These are phyloP conservation scores for Helicoverpa zea DNA, from an alignment of 1,140 invertebrate genomes.

Conservation along the genomic window DNA sequence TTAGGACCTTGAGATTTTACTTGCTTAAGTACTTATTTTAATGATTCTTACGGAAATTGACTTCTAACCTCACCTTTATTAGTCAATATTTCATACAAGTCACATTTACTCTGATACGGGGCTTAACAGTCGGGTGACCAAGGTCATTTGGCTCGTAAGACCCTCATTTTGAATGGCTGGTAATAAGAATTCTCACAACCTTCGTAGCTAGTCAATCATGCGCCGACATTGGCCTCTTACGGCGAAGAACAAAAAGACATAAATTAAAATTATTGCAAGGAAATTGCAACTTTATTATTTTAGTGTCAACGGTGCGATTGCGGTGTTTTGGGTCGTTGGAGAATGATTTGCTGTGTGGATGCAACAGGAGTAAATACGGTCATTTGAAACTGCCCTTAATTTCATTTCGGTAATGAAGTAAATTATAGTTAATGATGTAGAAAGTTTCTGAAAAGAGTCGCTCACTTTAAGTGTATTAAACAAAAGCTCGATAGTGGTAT, in stretches of 20 bases:
- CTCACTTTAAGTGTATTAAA: too few relatives aligned
- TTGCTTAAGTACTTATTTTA: neutral
- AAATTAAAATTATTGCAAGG: constrained; percentile 34
- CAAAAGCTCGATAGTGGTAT: too few relatives aligned
- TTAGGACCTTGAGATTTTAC: constrained; percentile 19
- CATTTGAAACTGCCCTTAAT: too few relatives aligned
- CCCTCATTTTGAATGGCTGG: constrained; percentile 34
- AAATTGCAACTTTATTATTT: constrained; percentile 54
- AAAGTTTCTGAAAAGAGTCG: too few relatives aligned
- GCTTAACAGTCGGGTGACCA: neutral
- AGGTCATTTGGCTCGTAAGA: constrained; percentile 39
- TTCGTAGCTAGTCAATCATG: constrained; percentile 36
- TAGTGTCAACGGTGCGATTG: constrained; percentile 51
- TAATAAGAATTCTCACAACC: constrained; percentile 44
- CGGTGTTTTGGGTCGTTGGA: constrained; percentile 15
- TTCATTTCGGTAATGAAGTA: too few relatives aligned
- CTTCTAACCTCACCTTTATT: constrained; percentile 7
- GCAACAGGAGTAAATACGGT: neutral
- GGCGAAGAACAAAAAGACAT: constrained; percentile 36
- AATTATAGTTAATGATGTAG: too few relatives aligned
- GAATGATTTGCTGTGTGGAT: constrained; percentile 13
- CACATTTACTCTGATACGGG: neutral
- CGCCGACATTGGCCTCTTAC: constrained; percentile 43
- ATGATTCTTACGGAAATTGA: neutral
- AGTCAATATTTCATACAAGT: constrained; percentile 5